Conservation (phyloP, 2,888 invertebrate genomes). For the Lucinisca nassula region DNA sequence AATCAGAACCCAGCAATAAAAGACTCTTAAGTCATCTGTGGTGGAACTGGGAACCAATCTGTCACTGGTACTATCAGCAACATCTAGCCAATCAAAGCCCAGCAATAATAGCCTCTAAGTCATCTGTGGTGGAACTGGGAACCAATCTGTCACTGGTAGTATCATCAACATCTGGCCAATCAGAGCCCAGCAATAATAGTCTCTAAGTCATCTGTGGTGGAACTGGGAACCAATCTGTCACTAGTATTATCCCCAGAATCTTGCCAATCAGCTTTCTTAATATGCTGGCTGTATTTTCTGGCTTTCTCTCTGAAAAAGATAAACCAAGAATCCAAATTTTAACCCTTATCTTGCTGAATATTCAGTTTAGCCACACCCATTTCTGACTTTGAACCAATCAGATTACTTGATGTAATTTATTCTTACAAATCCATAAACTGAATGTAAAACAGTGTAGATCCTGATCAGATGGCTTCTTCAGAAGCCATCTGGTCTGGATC, state of each 20-base stretch:
- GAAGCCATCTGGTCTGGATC: no score
- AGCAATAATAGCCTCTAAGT: background rate
- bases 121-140: background rate
- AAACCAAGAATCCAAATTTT: no score
- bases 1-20: background rate
- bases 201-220: conserved; percentile 3
- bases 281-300: conserved; percentile 50
- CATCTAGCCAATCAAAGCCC: background rate
- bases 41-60: background rate
- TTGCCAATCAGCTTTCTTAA: background rate
- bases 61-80: background rate
- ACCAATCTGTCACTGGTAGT: background rate
- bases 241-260: background rate
- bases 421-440: no score
- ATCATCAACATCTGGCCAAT: background rate
- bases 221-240: conserved; percentile 1
- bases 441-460: no score
- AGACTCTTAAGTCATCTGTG: background rate
- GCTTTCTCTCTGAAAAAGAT: conserved; percentile 72
- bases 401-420: no score
- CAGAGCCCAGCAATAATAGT: background rate
- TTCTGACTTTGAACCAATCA: no score
- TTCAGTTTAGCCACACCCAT: no score
- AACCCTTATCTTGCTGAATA: no score
- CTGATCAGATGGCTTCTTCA: no score